Percentiles rank a stretch among this genome's conserved stretches.
Conservation (phyloP, 1,140 invertebrate genomes). For the Drosophila sproati region DNA sequence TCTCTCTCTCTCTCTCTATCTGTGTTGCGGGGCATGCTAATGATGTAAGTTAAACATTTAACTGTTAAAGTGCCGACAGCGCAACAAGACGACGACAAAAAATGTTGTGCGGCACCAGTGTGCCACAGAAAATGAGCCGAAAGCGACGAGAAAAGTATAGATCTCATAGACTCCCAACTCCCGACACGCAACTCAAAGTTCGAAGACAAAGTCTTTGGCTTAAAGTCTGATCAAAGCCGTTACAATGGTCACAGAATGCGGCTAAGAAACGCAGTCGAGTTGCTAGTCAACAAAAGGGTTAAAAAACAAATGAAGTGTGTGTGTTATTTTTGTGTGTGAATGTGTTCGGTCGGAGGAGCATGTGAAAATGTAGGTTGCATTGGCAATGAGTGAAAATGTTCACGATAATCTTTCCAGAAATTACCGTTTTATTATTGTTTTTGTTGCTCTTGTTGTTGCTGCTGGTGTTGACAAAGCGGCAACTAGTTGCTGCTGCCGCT, state of each 20-base stretch:
- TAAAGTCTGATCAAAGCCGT: constrained; percentile 75
- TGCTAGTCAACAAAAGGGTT: constrained; percentile 22
- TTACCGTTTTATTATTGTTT: constrained; percentile 68
- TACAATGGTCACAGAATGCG: constrained; percentile 64
- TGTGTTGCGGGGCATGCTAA: constrained; percentile 61
- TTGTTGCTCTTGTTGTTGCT: constrained; percentile 35
- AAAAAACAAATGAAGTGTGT: not conserved
- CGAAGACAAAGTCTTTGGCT: not conserved
- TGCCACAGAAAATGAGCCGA: constrained; percentile 50
- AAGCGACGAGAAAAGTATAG: constrained; percentile 54
- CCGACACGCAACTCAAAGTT: not conserved
- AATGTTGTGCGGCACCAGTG: constrained; percentile 37
- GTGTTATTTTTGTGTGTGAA: not conserved
- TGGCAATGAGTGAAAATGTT: constrained; percentile 65
- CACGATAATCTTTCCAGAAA: constrained; percentile 69
- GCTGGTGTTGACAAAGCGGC: constrained; percentile 41
- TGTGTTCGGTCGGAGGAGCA: constrained; percentile 14
- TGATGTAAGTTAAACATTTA: constrained; percentile 82
- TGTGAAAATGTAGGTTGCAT: constrained; percentile 76
- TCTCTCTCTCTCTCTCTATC: not conserved
- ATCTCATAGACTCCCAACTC: not conserved
- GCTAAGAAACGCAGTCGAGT: constrained; percentile 64
- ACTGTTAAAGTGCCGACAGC: constrained; percentile 75
- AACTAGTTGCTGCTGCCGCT: constrained; percentile 32
- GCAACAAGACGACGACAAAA: constrained; percentile 35